Percentiles rank a stretch among this genome's conserved stretches.
These are phyloP conservation scores for Hirundichthys speculiger DNA, from an alignment of 2,113 vertebrate genomes.

Conservation along the genomic window DNA sequence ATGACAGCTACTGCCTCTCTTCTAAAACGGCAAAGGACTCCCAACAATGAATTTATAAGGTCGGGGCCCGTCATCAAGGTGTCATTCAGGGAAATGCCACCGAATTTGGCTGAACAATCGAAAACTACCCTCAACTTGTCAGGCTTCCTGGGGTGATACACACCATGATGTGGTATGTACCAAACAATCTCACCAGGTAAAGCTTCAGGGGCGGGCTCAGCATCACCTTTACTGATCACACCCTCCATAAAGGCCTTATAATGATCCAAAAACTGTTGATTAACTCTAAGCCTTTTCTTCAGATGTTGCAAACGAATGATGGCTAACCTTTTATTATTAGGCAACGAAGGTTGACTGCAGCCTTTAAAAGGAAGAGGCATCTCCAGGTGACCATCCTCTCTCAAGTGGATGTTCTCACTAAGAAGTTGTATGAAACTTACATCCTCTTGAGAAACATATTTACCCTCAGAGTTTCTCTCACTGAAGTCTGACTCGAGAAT, in stretches of 20 bases:
- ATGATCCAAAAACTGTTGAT: neutral
- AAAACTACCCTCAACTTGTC: neutral
- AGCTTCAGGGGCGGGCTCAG: neutral
- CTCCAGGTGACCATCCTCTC: neutral
- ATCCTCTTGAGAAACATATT: neutral
- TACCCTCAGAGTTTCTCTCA: neutral
- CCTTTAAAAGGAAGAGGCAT: neutral
- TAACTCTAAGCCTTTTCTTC: neutral
- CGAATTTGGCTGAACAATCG: neutral
- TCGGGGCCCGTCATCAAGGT: neutral
- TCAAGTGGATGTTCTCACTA: neutral
- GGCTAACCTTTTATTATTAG: neutral
- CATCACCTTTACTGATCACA: neutral
- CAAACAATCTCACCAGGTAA: neutral
- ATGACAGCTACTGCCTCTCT: too few relatives aligned
- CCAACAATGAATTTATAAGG: neutral
- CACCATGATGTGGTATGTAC: neutral
- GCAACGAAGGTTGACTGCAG: neutral
- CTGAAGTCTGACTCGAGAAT: neutral
- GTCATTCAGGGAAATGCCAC: neutral
- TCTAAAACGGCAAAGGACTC: neutral
- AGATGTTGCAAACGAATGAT: neutral
- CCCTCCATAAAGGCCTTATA: conserved; percentile 15
- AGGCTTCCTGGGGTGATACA: neutral
- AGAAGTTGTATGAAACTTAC: neutral